These are phyloP conservation scores for Cassiopea andromeda DNA, from an alignment of 30 jellyfish, hydroid and myxozoan genomes.

Conservation along the genomic window DNA sequence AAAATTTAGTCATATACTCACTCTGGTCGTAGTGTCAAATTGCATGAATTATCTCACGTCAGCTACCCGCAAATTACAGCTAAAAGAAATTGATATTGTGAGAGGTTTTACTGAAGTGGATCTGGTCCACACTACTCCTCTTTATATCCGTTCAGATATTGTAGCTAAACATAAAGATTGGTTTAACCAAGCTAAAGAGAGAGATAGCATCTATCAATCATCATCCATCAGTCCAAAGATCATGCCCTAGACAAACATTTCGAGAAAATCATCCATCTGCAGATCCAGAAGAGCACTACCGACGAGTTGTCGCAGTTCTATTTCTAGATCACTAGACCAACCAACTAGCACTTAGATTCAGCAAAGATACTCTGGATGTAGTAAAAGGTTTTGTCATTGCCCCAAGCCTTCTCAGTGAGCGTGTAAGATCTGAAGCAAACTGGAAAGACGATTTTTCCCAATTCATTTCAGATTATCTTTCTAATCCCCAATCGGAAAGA, in stretches of 20 bases:
- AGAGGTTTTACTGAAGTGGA: not conserved
- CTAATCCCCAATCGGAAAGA: not conserved
- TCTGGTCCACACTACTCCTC: not conserved
- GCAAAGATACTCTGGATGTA: not conserved
- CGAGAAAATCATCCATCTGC: not conserved
- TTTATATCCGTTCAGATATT: not conserved
- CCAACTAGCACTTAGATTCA: not conserved
- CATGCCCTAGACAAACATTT: not conserved
- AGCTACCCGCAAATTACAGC: not conserved
- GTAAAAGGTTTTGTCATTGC: not conserved
- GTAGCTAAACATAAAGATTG: not conserved
- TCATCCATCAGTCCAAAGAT: not conserved
- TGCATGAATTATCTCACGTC: not conserved
- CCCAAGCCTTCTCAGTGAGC: not conserved
- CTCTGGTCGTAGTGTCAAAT: not conserved
- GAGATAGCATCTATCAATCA: not conserved
- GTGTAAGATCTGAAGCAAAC: not conserved
- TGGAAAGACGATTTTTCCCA: not conserved
- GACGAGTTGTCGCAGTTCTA: not conserved
- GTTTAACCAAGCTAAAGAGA: not conserved
- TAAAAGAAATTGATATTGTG: not conserved
- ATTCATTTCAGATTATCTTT: not conserved
- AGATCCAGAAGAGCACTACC: not conserved
- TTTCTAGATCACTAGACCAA: not conserved
- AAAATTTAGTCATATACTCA: not conserved